These are phyloP conservation scores for Drosophila stalkeri DNA, from an alignment of 2,888 invertebrate species.

Conservation along the genomic window DNA sequence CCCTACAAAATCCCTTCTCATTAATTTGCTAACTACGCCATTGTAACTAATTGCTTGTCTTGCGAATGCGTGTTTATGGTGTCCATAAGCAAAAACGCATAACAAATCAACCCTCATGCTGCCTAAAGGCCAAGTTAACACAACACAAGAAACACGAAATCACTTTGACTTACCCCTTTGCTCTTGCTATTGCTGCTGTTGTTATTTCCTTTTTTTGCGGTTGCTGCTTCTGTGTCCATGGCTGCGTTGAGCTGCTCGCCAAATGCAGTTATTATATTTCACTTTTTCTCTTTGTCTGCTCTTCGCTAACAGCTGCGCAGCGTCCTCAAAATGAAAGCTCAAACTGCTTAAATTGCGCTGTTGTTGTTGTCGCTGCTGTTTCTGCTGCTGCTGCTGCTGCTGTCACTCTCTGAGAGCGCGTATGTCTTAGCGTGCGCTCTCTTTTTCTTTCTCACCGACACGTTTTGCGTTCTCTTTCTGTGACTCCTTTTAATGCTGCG, in stretches of 20 bases:
- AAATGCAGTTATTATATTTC: slow-evolving; percentile 48
- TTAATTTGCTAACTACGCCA: slow-evolving; percentile 8
- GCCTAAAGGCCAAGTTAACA: slow-evolving; percentile 72
- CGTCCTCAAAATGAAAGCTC: slow-evolving; percentile 59
- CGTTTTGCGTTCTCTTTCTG: slow-evolving; percentile 28
- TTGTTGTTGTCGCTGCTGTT: slow-evolving; percentile 17
- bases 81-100: slow-evolving; percentile 44
- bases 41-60: slow-evolving; percentile 36
- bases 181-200: slow-evolving; percentile 55
- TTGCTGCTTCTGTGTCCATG: slow-evolving; percentile 54
- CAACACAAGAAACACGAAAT: slow-evolving; percentile 22
- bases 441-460: slow-evolving; percentile 10
- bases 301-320: slow-evolving; percentile 60
- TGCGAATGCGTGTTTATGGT: slow-evolving; percentile 21
- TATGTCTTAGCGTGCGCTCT: neutral
- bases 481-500: slow-evolving; percentile 65
- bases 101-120: slow-evolving; percentile 60
- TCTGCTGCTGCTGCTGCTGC: slow-evolving; percentile 13
- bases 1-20: neutral
- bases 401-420: slow-evolving; percentile 19
- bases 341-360: slow-evolving; percentile 62
- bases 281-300: slow-evolving; percentile 25
- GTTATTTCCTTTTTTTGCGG: slow-evolving; percentile 36
- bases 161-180: slow-evolving; percentile 72
- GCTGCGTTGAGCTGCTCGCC: slow-evolving; percentile 28